Percentiles rank a stretch among this genome's conserved stretches.
Conservation (phyloP, 1,140 invertebrate species). For the Eumeta japonica region DNA sequence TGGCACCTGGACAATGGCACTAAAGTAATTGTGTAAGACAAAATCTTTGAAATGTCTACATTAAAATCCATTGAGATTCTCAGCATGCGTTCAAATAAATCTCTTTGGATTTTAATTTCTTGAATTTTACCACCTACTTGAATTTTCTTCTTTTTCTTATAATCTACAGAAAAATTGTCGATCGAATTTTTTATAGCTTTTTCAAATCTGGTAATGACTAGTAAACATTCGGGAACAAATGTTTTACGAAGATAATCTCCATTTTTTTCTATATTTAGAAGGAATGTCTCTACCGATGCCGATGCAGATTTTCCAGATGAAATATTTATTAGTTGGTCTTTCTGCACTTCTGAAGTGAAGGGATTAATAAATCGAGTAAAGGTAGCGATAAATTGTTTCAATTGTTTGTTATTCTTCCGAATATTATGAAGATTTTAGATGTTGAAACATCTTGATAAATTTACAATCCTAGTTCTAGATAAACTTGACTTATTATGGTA, state of each 20-base stretch:
- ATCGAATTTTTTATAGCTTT: constrained; percentile 6
- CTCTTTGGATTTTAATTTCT: constrained; percentile 17
- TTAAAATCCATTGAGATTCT: constrained; percentile 11
- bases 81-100: constrained; percentile 18
- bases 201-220: constrained; percentile 8
- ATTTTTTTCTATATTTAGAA: constrained; percentile 11
- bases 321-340: too few relatives aligned
- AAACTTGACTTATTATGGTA: constrained; percentile 11
- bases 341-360: constrained; percentile 5
- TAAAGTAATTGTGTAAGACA: too few relatives aligned
- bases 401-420: constrained; percentile 5
- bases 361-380: constrained; percentile 10
- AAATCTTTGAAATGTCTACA: constrained; percentile 12
- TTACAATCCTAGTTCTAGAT: constrained; percentile 5
- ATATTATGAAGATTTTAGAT: too few relatives aligned
- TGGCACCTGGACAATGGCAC: too few relatives aligned
- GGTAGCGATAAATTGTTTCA: too few relatives aligned
- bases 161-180: constrained; percentile 9
- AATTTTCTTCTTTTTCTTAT: constrained; percentile 12
- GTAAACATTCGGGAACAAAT: constrained; percentile 12
- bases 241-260: constrained; percentile 7
- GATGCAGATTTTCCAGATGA: too few relatives aligned
- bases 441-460: constrained; percentile 11
- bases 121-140: constrained; percentile 8
- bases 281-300: constrained; percentile 1